A percentile compares a stretch with the other conserved stretches of the same genome.
Evolutionary conservation across 2,888 invertebrate species (phyloP).

Genomic region (Muschampia plurimacula): DNA sequence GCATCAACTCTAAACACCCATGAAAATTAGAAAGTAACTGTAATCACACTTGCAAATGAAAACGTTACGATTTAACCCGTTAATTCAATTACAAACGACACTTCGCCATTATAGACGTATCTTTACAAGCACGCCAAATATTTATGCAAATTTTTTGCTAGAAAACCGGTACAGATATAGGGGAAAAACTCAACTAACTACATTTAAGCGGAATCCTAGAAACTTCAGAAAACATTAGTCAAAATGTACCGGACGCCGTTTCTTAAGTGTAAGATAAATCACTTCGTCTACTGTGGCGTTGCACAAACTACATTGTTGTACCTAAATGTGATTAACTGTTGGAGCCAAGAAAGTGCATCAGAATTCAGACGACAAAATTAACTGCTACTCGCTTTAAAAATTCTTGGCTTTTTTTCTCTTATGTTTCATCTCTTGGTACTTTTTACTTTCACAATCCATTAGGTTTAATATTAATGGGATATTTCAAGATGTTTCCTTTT

Average conservation of each 20-base stretch:
- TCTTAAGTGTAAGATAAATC: constrained; percentile 38
- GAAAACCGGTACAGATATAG: constrained; percentile 31
- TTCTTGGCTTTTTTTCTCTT: background rate
- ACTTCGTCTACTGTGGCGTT: constrained; percentile 4
- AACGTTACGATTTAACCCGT: background rate
- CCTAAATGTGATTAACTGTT: constrained; percentile 28
- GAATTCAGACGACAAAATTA: constrained; percentile 20
- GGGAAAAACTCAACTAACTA: constrained; percentile 26
- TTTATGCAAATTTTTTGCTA: constrained; percentile 29
- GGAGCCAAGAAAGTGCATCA: constrained; percentile 20
- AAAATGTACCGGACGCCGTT: constrained; percentile 31
- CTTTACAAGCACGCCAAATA: constrained; percentile 21
- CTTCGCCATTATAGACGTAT: background rate
- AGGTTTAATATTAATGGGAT: background rate
- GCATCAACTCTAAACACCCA: background rate
- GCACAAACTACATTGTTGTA: constrained; percentile 27
- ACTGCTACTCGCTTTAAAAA: constrained; percentile 14
- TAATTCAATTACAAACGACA: background rate
- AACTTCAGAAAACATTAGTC: constrained; percentile 36
- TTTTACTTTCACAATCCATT: background rate
- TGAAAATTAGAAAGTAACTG: too few relatives aligned
- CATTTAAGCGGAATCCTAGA: constrained; percentile 36
- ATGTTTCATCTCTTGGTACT: background rate
- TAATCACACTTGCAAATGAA: too few relatives aligned
- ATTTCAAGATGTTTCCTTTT: background rate